Conservation (phyloP, 2,113 vertebrate genomes). For the Tenebrosternarchus preto region DNA sequence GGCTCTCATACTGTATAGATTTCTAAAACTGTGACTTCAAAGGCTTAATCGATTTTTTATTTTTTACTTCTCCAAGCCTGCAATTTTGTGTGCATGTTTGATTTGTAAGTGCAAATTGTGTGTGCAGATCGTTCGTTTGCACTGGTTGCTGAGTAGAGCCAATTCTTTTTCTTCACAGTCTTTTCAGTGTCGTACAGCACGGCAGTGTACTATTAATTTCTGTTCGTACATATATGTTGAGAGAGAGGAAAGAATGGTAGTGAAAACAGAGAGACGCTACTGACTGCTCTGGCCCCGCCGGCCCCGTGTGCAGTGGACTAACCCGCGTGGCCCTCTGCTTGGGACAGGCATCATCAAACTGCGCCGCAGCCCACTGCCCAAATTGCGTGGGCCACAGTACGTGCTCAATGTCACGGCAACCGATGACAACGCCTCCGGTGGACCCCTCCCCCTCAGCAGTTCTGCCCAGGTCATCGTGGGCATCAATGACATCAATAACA, state of each 20-base stretch:
- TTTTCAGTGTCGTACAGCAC: too few relatives aligned
- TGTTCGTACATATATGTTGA: too few relatives aligned
- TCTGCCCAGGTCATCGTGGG: constrained; percentile 84
- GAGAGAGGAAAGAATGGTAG: too few relatives aligned
- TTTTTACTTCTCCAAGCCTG: too few relatives aligned
- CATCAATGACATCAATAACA: constrained; percentile 88
- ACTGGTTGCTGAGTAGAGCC: too few relatives aligned
- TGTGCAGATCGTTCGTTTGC: too few relatives aligned
- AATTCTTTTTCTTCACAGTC: too few relatives aligned
- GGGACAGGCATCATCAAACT: constrained; percentile 83
- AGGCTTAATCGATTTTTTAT: too few relatives aligned
- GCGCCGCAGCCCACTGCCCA: constrained; percentile 77
- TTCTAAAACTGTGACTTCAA: constrained; percentile 58
- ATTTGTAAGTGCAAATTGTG: too few relatives aligned
- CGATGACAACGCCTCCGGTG: constrained; percentile 84
- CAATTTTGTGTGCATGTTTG: too few relatives aligned
- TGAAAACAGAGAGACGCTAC: neutral
- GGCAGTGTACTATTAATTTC: too few relatives aligned
- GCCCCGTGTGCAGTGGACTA: neutral
- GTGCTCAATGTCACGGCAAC: constrained; percentile 83
- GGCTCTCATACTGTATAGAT: constrained; percentile 59
- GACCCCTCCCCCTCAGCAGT: constrained; percentile 80
- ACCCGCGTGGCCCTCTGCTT: neutral
- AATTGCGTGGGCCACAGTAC: constrained; percentile 78
- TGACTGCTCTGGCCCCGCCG: constrained; percentile 22